phyloP scores from a whole-genome alignment of 2,888 invertebrate genomes.

The Carpatolechia fugitivella region DNA sequence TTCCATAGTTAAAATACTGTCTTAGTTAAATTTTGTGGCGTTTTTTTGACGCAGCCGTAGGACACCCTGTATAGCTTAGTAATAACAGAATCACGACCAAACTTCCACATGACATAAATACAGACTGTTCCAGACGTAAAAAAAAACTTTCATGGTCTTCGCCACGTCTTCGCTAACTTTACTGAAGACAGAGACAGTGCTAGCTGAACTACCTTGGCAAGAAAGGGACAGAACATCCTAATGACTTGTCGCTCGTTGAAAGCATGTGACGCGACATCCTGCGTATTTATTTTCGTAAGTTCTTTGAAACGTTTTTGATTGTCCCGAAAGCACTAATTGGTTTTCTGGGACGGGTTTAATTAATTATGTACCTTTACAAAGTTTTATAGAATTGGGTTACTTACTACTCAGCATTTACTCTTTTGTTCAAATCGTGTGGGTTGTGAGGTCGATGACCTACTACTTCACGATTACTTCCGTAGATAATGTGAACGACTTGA shows the following conservation, averaged over 20 bases:
- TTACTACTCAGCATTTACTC: no score
- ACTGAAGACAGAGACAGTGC: not conserved
- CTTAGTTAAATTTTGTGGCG: no score
- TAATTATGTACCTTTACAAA: not conserved
- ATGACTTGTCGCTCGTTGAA: constrained; percentile 31
- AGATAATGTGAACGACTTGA: no score
- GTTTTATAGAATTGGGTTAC: no score
- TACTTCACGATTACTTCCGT: no score
- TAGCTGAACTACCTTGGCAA: not conserved
- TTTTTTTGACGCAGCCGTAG: no score
- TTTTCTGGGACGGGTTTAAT: constrained; percentile 21
- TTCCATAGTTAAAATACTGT: no score
- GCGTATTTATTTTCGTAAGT: constrained; percentile 48
- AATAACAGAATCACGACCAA: not conserved
- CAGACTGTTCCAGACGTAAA: not conserved
- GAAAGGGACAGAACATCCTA: constrained; percentile 27
- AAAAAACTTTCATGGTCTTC: constrained; percentile 20
- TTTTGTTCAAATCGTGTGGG: no score
- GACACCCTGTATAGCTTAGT: not conserved
- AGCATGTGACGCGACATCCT: constrained; percentile 42
- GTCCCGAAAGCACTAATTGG: constrained; percentile 29
- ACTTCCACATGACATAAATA: not conserved
- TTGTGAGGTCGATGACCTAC: no score
- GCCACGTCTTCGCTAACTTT: constrained; percentile 9
- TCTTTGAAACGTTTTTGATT: constrained; percentile 45